These are phyloP conservation scores for Anastrepha ludens DNA, from an alignment of 1,140 invertebrate genomes.

Conservation along the genomic window DNA sequence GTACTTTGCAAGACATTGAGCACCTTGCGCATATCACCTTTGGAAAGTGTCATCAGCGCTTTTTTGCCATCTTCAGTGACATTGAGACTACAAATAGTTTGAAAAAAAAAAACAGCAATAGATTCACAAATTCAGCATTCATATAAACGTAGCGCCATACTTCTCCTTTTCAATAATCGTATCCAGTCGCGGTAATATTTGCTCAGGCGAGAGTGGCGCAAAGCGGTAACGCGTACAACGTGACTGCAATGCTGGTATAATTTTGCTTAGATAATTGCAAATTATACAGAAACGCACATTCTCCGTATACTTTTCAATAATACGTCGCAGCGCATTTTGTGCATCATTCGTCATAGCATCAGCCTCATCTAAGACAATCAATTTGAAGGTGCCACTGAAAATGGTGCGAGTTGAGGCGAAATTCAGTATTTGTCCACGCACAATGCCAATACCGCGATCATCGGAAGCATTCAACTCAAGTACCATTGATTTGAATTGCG, in stretches of 20 bases:
- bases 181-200: conserved; percentile 93
- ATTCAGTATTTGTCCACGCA: conserved; percentile 95
- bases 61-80: conserved; percentile 93
- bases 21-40: conserved; percentile 99
- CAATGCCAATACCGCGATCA: conserved; percentile 98
- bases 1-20: conserved; percentile 97
- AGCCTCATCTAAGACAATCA: conserved; percentile 99
- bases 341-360: conserved; percentile 99
- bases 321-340: conserved; percentile 97
- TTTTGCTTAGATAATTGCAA: conserved; percentile 98
- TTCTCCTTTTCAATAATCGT: conserved; percentile 90
- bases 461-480: conserved; percentile 98
- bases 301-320: conserved; percentile 99
- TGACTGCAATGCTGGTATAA: conserved; percentile 98
- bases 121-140: neutral
- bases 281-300: conserved; percentile 99
- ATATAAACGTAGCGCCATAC: conserved; percentile 75
- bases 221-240: conserved; percentile 98
- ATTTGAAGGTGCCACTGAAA: conserved; percentile 94
- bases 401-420: conserved; percentile 99
- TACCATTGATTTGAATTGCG: conserved; percentile 82
- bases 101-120: neutral
- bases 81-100: conserved; percentile 79
- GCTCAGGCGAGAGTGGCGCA: conserved; percentile 88
- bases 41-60: conserved; percentile 91